Evolutionary conservation across 2,113 vertebrate species (phyloP).

Genomic region (Mirounga angustirostris): DNA sequence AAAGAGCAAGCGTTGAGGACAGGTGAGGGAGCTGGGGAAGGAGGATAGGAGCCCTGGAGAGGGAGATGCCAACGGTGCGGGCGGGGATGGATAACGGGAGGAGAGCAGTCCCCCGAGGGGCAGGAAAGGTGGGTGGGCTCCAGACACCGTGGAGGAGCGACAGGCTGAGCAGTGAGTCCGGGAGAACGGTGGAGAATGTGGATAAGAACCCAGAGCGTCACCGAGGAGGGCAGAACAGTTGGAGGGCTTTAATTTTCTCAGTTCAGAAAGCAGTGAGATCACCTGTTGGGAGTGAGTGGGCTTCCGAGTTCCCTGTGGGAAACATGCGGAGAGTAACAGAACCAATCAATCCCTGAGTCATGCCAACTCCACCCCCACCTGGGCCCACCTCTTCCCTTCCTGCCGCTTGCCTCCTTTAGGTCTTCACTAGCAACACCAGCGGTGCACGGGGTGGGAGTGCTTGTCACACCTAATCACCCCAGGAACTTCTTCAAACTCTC

Average conservation of each 20-base stretch:
- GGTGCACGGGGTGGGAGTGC: not conserved
- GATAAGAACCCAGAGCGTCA: not conserved
- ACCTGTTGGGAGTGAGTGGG: not conserved
- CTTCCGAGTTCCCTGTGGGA: not conserved
- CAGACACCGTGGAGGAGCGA: too few species aligned
- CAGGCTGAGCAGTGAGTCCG: not conserved
- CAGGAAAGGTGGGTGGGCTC: not conserved
- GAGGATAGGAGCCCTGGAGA: not conserved
- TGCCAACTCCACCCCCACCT: rapidly evolving
- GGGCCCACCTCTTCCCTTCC: not conserved
- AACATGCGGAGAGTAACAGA: not conserved
- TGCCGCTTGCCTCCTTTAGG: not conserved
- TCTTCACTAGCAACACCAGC: rapidly evolving
- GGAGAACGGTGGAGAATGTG: not conserved
- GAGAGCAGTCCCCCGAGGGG: not conserved
- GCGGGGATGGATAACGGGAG: not conserved
- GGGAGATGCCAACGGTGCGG: not conserved
- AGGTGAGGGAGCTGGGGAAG: not conserved
- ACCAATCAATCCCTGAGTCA: not conserved
- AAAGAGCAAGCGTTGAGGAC: not conserved
- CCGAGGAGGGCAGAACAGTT: not conserved
- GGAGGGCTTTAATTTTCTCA: not conserved
- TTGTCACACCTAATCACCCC: not conserved
- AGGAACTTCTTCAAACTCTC: not conserved
- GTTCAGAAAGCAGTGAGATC: not conserved